Percentiles rank a stretch among this genome's conserved stretches.
Conservation (phyloP, 2,888 invertebrate genomes). For the Mechanitis messenoides region DNA sequence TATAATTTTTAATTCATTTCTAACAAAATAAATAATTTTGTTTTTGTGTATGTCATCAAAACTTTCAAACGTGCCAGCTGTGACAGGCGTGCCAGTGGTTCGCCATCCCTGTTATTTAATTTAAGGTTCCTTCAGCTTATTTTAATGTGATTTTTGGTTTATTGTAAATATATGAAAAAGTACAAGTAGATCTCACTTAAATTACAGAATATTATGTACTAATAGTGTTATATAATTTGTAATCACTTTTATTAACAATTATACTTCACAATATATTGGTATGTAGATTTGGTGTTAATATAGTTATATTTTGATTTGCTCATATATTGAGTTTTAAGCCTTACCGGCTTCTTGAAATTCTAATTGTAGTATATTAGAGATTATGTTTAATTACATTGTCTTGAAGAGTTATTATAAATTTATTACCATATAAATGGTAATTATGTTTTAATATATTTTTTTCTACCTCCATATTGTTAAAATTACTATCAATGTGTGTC, state of each 20-base stretch:
- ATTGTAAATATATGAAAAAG: constrained; percentile 27
- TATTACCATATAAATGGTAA: too few species aligned
- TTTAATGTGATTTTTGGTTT: constrained; percentile 25
- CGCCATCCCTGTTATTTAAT: constrained; percentile 1
- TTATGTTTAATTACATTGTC: too few species aligned
- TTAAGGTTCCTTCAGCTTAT: constrained; percentile 26
- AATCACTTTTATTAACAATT: constrained; percentile 15
- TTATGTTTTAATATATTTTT: constrained; percentile 7
- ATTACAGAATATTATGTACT: constrained; percentile 1
- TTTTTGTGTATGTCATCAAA: too few species aligned
- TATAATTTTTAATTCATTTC: too few species aligned
- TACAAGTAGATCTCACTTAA: constrained; percentile 27
- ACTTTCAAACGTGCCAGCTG: too few species aligned
- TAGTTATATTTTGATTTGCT: constrained; percentile 9
- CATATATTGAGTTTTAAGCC: constrained; percentile 21
- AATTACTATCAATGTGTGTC: constrained; percentile 1
- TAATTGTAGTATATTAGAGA: too few species aligned
- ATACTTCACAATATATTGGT: background rate
- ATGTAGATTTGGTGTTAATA: background rate
- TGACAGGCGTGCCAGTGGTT: too few species aligned
- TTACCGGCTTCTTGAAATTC: constrained; percentile 6
- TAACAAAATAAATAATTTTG: too few species aligned
- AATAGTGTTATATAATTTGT: too few species aligned
- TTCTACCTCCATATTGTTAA: background rate
- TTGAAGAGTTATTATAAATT: too few species aligned